A percentile compares a stretch with the other conserved stretches of the same genome.
Evolutionary conservation across 2,888 invertebrate genomes (phyloP).

Genomic region (Hoplodrina blanda): DNA sequence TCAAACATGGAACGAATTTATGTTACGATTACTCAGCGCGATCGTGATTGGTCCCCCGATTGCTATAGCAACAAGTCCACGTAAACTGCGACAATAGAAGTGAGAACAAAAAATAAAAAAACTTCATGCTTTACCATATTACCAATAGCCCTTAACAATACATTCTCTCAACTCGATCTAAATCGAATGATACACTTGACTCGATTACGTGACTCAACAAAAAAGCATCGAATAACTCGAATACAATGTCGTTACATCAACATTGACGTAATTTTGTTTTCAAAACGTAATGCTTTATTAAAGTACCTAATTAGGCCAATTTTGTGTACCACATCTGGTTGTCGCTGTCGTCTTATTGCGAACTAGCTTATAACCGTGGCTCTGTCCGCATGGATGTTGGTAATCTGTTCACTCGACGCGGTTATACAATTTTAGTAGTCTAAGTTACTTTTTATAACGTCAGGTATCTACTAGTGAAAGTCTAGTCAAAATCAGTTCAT

Average conservation of each 20-base stretch:
- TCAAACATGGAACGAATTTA: too few relatives aligned
- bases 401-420: too few relatives aligned
- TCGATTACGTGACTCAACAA: slow-evolving; percentile 37
- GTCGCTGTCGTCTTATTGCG: slow-evolving; percentile 25
- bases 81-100: neutral
- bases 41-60: neutral
- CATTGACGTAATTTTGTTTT: slow-evolving; percentile 51
- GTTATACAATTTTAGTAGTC: too few relatives aligned
- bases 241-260: slow-evolving; percentile 50
- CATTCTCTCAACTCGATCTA: slow-evolving; percentile 38
- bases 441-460: too few relatives aligned
- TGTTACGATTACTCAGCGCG: too few relatives aligned
- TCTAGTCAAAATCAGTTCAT: too few relatives aligned
- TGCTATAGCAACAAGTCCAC: neutral
- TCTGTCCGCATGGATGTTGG: too few relatives aligned
- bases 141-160: slow-evolving; percentile 30
- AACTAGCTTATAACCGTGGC: neutral
- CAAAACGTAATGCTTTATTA: slow-evolving; percentile 55
- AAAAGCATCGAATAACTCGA: slow-evolving; percentile 53
- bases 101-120: slow-evolving; percentile 19
- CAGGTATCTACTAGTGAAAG: too few relatives aligned
- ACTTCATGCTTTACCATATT: slow-evolving; percentile 9
- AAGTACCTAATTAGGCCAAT: slow-evolving; percentile 41
- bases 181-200: slow-evolving; percentile 49
- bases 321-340: slow-evolving; percentile 22